Evolutionary conservation across 2,888 invertebrate species (phyloP).

Genomic region (Glaucopsyche alexis): DNA sequence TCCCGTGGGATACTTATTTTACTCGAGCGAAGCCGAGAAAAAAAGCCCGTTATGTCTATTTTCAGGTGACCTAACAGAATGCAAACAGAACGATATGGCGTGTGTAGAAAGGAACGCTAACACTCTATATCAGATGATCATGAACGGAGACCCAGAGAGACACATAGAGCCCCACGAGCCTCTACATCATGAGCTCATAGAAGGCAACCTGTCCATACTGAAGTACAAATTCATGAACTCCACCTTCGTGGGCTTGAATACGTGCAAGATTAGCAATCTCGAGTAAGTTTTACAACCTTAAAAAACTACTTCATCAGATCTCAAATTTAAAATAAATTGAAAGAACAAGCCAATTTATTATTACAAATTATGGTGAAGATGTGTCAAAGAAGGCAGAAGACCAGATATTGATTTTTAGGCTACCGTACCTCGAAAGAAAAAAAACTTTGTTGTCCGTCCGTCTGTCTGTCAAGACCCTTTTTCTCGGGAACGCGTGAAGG

Average conservation of each 20-base stretch:
- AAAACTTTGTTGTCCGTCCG: too few relatives aligned
- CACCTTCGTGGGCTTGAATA: slow-evolving; percentile 33
- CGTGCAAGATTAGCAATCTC: slow-evolving; percentile 32
- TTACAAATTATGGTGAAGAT: too few relatives aligned
- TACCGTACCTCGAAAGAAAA: too few relatives aligned
- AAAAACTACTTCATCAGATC: too few relatives aligned
- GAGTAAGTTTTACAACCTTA: slow-evolving; percentile 25
- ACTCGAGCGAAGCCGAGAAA: too few relatives aligned
- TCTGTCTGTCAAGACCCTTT: too few relatives aligned
- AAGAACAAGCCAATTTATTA: too few relatives aligned
- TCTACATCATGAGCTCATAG: slow-evolving; percentile 31
- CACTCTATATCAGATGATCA: slow-evolving; percentile 10
- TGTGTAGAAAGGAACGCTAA: slow-evolving; percentile 23
- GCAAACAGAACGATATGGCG: slow-evolving; percentile 4
- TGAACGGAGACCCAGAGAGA: slow-evolving; percentile 23
- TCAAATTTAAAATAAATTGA: too few relatives aligned
- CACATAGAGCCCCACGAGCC: slow-evolving; percentile 35
- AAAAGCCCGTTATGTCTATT: neutral
- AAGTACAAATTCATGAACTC: slow-evolving; percentile 34
- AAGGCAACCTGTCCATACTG: slow-evolving; percentile 36
- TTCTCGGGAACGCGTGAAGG: too few relatives aligned
- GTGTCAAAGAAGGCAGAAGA: too few relatives aligned
- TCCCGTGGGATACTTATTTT: too few relatives aligned
- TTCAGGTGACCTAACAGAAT: slow-evolving; percentile 1
- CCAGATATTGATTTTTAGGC: too few relatives aligned